A percentile compares a stretch with the other conserved stretches of the same genome.
Conservation (phyloP, 2,113 vertebrate genomes). For the Zosterops japonicus region DNA sequence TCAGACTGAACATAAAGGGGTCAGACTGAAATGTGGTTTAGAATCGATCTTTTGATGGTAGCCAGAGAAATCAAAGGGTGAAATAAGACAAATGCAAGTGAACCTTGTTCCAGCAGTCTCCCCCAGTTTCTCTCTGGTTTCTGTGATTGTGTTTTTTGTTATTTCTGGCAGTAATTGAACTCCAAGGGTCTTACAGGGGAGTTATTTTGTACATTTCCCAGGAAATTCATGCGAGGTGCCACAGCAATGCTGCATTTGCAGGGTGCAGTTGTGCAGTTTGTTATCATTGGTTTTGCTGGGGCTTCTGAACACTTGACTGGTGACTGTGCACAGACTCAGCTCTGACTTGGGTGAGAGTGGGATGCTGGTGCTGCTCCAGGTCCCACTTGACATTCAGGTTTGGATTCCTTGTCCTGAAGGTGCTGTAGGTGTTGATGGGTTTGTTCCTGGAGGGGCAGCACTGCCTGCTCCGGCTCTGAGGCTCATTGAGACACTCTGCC, state of each 20-base stretch:
- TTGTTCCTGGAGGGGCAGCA: background rate
- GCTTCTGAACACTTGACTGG: rapidly evolving
- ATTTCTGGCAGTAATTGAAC: background rate
- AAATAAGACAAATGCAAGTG: background rate
- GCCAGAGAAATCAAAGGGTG: background rate
- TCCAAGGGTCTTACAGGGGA: background rate
- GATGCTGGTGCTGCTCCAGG: background rate
- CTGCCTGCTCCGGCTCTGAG: background rate
- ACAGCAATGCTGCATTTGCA: rapidly evolving
- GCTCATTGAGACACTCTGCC: background rate
- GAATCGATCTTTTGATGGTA: background rate
- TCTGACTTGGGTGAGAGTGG: background rate
- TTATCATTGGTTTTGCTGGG: background rate
- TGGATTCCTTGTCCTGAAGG: background rate
- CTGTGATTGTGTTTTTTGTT: background rate
- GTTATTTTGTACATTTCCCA: background rate
- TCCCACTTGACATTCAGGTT: background rate
- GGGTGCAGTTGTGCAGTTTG: background rate
- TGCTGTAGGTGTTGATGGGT: rapidly evolving
- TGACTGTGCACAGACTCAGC: background rate
- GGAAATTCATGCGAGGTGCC: background rate
- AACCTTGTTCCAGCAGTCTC: background rate
- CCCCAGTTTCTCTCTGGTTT: background rate
- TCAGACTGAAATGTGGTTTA: background rate
- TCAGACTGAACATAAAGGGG: background rate